Evolutionary conservation across 2,113 vertebrate genomes (phyloP).

Genomic region (Poecile atricapillus): DNA sequence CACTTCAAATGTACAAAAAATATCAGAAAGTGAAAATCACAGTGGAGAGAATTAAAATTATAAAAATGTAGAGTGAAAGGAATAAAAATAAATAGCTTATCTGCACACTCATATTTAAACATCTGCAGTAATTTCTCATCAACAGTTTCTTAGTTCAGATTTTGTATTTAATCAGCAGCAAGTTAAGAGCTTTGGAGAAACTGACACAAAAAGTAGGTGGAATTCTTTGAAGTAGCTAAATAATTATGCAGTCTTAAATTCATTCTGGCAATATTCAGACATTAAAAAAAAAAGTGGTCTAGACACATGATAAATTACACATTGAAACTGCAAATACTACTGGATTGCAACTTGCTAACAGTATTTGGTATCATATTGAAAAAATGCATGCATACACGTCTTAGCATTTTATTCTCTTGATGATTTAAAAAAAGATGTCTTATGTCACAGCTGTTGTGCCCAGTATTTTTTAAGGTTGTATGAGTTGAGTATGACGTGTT

Average conservation of each 20-base stretch:
- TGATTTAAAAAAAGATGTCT: background rate
- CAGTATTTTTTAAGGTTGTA: background rate
- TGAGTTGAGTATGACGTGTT: background rate
- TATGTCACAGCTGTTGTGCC: background rate
- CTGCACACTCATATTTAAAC: background rate
- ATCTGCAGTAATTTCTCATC: background rate
- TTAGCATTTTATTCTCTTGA: background rate
- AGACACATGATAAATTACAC: background rate
- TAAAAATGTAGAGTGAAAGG: background rate
- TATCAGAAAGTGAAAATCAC: background rate
- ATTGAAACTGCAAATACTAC: background rate
- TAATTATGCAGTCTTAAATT: background rate
- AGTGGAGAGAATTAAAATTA: background rate
- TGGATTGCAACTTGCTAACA: background rate
- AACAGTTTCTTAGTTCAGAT: background rate
- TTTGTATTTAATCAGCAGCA: background rate
- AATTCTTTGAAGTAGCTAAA: background rate
- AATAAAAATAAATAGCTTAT: background rate
- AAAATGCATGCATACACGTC: background rate
- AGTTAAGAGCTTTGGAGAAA: background rate
- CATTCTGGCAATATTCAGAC: background rate
- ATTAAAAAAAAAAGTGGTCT: background rate
- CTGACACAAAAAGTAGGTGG: background rate
- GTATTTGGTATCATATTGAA: background rate
- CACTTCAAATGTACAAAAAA: background rate